These are phyloP conservation scores for Stegodyphus dumicola DNA, from an alignment of 1,140 invertebrate genomes.

Conservation along the genomic window DNA sequence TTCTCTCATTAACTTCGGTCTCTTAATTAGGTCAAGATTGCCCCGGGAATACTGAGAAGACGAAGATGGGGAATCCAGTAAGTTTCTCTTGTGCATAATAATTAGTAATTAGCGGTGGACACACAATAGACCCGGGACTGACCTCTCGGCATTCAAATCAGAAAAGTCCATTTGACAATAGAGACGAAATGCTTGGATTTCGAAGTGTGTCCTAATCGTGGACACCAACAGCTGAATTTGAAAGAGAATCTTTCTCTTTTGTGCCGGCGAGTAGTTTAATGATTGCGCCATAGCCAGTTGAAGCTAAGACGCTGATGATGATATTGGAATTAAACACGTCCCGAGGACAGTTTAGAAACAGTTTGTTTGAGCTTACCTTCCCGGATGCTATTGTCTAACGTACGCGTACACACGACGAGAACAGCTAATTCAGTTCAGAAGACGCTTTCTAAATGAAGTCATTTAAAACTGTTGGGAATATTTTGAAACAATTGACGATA, in stretches of 20 bases:
- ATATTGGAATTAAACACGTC: neutral
- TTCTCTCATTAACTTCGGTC: conserved; percentile 24
- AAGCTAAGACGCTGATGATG: neutral
- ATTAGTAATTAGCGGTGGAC: conserved; percentile 39
- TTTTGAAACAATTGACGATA: neutral
- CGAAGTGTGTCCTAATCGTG: neutral
- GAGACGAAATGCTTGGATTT: conserved; percentile 14
- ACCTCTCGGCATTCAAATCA: conserved; percentile 20
- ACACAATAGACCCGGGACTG: conserved; percentile 21
- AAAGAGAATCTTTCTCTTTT: neutral
- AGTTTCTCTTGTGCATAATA: conserved; percentile 37
- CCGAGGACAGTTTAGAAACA: conserved; percentile 7
- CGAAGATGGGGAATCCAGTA: neutral
- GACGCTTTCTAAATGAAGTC: neutral
- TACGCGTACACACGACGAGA: neutral
- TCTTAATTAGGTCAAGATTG: conserved; percentile 31
- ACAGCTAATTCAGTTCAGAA: neutral
- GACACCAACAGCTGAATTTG: neutral
- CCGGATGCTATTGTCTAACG: neutral
- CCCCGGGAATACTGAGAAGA: neutral
- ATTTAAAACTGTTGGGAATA: neutral
- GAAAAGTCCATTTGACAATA: too few relatives aligned
- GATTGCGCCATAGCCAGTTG: neutral
- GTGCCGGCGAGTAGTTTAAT: neutral
- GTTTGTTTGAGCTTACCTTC: conserved; percentile 1